Percentiles rank a stretch among this genome's conserved stretches.
phyloP scores from a whole-genome alignment of 1,140 invertebrate genomes.

The Scaptomyza graminum region DNA sequence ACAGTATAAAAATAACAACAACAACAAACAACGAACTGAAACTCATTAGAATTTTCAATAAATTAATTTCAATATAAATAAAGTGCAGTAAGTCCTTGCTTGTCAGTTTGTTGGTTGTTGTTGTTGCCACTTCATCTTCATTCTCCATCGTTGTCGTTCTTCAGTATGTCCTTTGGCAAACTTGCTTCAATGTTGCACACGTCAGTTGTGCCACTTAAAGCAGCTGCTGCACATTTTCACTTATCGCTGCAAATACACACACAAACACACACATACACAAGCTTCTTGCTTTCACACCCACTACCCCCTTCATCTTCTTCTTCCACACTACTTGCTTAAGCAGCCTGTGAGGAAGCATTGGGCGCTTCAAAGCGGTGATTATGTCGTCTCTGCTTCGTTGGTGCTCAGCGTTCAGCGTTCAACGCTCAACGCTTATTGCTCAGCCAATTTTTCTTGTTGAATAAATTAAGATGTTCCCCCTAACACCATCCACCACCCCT shows the following conservation, averaged over 20 bases:
- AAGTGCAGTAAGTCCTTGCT: constrained; percentile 39
- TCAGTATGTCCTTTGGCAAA: constrained; percentile 45
- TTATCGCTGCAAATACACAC: constrained; percentile 29
- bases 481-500: too few species aligned
- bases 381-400: constrained; percentile 52
- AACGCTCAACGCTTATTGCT: constrained; percentile 24
- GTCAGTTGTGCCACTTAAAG: constrained; percentile 48
- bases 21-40: background rate
- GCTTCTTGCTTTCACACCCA: background rate
- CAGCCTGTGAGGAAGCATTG: constrained; percentile 58
- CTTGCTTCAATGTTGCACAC: constrained; percentile 59
- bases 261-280: too few species aligned
- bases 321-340: constrained; percentile 44
- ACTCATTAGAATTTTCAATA: constrained; percentile 80
- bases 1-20: constrained; percentile 32
- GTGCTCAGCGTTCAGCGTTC: background rate
- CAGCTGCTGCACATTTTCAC: constrained; percentile 48
- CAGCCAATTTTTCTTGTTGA: constrained; percentile 59
- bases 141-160: constrained; percentile 14
- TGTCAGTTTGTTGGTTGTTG: constrained; percentile 44
- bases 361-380: constrained; percentile 73
- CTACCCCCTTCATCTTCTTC: background rate
- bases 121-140: constrained; percentile 69
- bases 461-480: constrained; percentile 67
- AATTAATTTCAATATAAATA: constrained; percentile 79